Evolutionary conservation across 2,113 vertebrate species (phyloP), one percentile per base, ranked within the genome.

Genomic region (Henicopernis longicauda): DNA sequence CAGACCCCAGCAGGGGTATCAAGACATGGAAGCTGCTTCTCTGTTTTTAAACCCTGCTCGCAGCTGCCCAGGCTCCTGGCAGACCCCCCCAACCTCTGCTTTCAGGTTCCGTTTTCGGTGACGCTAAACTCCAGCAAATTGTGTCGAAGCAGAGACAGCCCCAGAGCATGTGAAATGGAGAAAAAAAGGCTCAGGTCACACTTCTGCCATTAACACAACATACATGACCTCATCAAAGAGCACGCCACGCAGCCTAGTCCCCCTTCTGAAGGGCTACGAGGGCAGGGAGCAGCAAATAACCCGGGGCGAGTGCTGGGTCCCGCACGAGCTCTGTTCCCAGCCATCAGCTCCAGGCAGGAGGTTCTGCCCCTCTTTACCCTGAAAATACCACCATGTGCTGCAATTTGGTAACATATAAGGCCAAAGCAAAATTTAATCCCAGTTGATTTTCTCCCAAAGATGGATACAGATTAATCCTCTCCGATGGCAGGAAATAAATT

Each of bases 91-190:
- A 45, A 55, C 29, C 45, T 21, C n/a, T 71, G 47, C 38, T 82
- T 42, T 32, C 57, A 63, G 26, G 9, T 62, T 21, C 32, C 3
- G 0, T 40, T 79, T 63, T 58, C 5, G 3, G 44, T 50, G 57
- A 67, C n/a, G 16, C 25, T 69, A 10, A 59, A 25, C 55, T 71
- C 38, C 38, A 62, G 4, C 9, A 86, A 91, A 47, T 13, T 29
- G 2, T 14, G 16, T 2, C 6, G 7, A 61, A 83, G 45, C 42
- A 69, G 31, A 78, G 34, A 65, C 20, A 62, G 20, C 5, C 12
- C 21, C 49, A 65, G 32, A 66, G 19, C 4, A 16, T 1, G 9
- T 0, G 3, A 83, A 54, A 62, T 0, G 0, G 36, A 78, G 34
- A 38, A 78, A 74, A 74, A 81, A 70, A 27, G 6, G 9, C n/a